Evolutionary conservation across 2,113 vertebrate species (phyloP).

Genomic region (Sprattus sprattus): DNA sequence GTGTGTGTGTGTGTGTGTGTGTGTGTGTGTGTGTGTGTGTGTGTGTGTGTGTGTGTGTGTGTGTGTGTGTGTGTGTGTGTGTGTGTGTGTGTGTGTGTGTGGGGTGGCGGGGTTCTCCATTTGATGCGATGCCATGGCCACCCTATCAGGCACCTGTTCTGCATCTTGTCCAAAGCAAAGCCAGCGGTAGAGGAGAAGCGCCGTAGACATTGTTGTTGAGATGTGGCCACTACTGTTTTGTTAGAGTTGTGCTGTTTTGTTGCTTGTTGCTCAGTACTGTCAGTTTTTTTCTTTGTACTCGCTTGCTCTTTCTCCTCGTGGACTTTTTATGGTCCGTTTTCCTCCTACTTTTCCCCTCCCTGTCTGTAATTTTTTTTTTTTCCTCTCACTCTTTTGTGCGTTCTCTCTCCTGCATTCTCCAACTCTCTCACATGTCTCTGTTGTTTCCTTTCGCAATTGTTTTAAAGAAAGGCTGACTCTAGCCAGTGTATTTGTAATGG

Average conservation of each 20-base stretch:
- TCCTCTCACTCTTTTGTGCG: not conserved
- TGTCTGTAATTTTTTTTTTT: not conserved
- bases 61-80: constrained; percentile 1
- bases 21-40: not conserved
- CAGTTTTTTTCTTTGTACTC: not conserved
- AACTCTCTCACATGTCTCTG: not conserved
- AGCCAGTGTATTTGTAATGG: not conserved
- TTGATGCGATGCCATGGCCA: not conserved
- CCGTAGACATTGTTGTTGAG: not conserved
- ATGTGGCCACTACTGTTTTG: not conserved
- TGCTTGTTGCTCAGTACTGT: not conserved
- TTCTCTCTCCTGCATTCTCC: not conserved
- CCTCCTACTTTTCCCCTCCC: not conserved
- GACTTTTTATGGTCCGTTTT: not conserved
- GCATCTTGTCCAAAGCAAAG: not conserved
- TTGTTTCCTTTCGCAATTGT: not conserved
- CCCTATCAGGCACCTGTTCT: not conserved
- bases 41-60: not conserved
- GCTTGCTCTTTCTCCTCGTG: not conserved
- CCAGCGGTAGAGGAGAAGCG: not conserved
- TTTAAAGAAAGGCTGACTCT: not conserved
- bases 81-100: constrained; percentile 18
- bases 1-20: not conserved
- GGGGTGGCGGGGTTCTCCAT: not conserved
- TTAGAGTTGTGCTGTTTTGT: not conserved